Evolutionary conservation across 1,140 invertebrate genomes (phyloP).

Genomic region (Ectropis grisescens): DNA sequence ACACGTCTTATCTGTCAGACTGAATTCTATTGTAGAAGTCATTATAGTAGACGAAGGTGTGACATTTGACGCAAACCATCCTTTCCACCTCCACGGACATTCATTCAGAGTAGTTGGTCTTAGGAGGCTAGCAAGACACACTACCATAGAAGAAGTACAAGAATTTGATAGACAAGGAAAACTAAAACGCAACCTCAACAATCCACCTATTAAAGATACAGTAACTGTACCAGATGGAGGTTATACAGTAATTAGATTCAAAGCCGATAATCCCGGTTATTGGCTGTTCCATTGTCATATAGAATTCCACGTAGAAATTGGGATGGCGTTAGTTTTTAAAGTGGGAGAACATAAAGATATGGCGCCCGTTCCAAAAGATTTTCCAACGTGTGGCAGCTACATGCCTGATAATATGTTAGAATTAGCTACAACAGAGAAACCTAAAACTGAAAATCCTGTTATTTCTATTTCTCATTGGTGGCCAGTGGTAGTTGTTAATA

Average conservation of each 20-base stretch:
- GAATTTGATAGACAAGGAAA: conserved; percentile 77
- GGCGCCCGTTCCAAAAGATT: conserved; percentile 75
- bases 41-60: conserved; percentile 88
- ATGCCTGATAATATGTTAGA: conserved; percentile 72
- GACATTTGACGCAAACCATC: conserved; percentile 89
- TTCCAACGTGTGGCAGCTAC: conserved; percentile 81
- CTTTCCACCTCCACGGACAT: conserved; percentile 89
- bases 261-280: conserved; percentile 84
- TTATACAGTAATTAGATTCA: conserved; percentile 82
- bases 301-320: conserved; percentile 90
- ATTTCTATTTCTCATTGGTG: conserved; percentile 55
- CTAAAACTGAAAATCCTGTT: conserved; percentile 26
- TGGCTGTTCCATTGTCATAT: conserved; percentile 95
- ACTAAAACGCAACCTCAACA: conserved; percentile 79
- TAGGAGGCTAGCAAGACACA: conserved; percentile 75
- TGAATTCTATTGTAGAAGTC: conserved; percentile 83
- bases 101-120: conserved; percentile 87
- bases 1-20: conserved; percentile 79
- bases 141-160: conserved; percentile 76
- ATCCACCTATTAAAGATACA: conserved; percentile 88
- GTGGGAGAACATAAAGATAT: conserved; percentile 83
- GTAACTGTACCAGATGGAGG: conserved; percentile 94
- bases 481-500: conserved; percentile 43
- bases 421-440: conserved; percentile 34
- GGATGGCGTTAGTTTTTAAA: conserved; percentile 90